Evolutionary conservation across 2,888 invertebrate species (phyloP), one percentile per base, ranked within the genome.

Genomic region (Agonopterix subpropinquella): DNA sequence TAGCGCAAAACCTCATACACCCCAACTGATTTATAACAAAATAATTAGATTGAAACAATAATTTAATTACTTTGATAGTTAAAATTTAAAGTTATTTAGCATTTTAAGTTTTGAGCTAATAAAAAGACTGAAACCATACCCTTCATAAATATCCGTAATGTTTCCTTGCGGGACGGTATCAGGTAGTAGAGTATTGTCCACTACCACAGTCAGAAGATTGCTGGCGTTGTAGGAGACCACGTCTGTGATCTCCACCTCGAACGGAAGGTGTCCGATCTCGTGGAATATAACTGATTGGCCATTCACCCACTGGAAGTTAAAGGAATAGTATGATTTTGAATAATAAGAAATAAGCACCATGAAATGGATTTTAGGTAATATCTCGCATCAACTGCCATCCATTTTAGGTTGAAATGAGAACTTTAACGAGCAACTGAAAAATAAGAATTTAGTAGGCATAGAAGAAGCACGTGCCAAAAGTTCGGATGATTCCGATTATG

Each of bases 231-330:
- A 94, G 47, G 85, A 85, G 0, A 98, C 72, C 35, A 85, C 76
- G 13, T 91, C 76, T 0, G 95, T 93, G 45, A 99, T 91, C 56
- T 98, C 98, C 1, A 91, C 91, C 74, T 96, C 95, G 76, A 99
- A 99, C 0, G 99, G 99, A 45, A 99, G 87, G 82, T 99, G 98
- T 0, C 99, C 99, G 42, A 99, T 96, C 73, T 95, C 95, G 73
- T 99, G 99, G 54, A 92, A 92, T 62, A 93, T 91, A 11, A 94
- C 92, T 49, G 93, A 76, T 48, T 92, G 87, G 0, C 96, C 96
- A 77, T 99, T 99, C 10, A 99, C 79, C 93, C 96, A 99, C 98
- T 98, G 77, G 11, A 82, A 59, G 49, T 28, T 28, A 5, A 28
- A 28, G 28, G 4, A 44, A 44, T n/a, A 2, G 8, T 13, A 36